phyloP scores from a whole-genome alignment of 2,113 vertebrate genomes.

The Gymnobelideus leadbeateri region DNA sequence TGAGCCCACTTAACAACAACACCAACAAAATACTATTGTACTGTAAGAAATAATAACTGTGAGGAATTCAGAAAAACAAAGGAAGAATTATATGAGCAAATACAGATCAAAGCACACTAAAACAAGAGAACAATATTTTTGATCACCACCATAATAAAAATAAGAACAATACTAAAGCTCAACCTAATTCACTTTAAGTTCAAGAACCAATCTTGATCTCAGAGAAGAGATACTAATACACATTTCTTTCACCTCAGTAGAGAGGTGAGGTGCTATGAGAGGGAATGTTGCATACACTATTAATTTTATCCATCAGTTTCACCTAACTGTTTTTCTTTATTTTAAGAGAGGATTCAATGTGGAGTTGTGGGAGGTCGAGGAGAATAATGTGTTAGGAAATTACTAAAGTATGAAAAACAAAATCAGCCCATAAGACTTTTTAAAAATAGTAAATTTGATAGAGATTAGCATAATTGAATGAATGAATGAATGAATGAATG shows the following conservation, averaged over 20 bases:
- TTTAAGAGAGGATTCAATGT: background rate
- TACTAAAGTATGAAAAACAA: background rate
- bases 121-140: background rate
- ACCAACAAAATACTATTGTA: no score
- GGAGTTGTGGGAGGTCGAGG: background rate
- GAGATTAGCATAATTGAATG: background rate
- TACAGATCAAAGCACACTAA: background rate
- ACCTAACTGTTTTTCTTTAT: background rate
- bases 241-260: background rate
- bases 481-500: no score
- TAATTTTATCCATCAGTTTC: background rate
- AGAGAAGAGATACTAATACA: background rate
- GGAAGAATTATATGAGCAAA: background rate
- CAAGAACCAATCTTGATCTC: background rate
- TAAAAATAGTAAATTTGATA: background rate
- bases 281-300: background rate
- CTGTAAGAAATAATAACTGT: no score
- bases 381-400: background rate
- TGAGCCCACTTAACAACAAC: no score
- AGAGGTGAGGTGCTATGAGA: background rate
- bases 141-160: background rate
- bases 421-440: background rate
- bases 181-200: background rate
- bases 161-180: background rate
- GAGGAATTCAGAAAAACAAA: no score